Evolutionary conservation across 2,888 invertebrate genomes (phyloP).

Genomic region (Agriopis marginaria): DNA sequence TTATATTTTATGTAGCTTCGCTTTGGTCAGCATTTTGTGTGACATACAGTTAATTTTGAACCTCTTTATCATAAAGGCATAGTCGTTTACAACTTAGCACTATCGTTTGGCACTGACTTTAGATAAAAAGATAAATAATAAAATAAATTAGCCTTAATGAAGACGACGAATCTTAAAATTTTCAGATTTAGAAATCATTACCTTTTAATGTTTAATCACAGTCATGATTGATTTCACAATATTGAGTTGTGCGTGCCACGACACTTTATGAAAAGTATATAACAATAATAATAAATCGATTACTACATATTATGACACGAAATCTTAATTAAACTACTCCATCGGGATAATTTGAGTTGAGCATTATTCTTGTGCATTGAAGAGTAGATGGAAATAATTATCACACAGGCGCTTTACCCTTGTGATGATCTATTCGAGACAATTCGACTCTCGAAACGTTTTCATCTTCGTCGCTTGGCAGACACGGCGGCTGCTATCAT

Average conservation of each 20-base stretch:
- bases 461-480: slow-evolving; percentile 90
- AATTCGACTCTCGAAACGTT: slow-evolving; percentile 58
- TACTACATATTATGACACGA: slow-evolving; percentile 83
- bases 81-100: slow-evolving; percentile 82
- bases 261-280: slow-evolving; percentile 69
- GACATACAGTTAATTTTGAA: slow-evolving; percentile 72
- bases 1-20: slow-evolving; percentile 61
- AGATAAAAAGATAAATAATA: slow-evolving; percentile 70
- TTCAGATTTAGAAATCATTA: slow-evolving; percentile 71
- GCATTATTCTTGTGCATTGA: slow-evolving; percentile 84
- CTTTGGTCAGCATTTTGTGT: slow-evolving; percentile 73
- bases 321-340: slow-evolving; percentile 84
- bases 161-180: slow-evolving; percentile 66
- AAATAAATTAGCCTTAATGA: slow-evolving; percentile 73
- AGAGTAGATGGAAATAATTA: slow-evolving; percentile 77
- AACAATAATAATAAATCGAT: slow-evolving; percentile 72
- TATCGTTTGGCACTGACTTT: slow-evolving; percentile 82
- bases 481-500: slow-evolving; percentile 95
- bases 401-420: slow-evolving; percentile 73
- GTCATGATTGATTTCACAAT: slow-evolving; percentile 77
- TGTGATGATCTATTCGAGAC: slow-evolving; percentile 69
- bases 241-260: slow-evolving; percentile 79
- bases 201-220: slow-evolving; percentile 80
- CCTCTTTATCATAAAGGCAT: slow-evolving; percentile 75
- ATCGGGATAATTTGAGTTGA: slow-evolving; percentile 84